Evolutionary conservation across 2,888 invertebrate genomes (phyloP).

Genomic region (Dysmachus trigonus): DNA sequence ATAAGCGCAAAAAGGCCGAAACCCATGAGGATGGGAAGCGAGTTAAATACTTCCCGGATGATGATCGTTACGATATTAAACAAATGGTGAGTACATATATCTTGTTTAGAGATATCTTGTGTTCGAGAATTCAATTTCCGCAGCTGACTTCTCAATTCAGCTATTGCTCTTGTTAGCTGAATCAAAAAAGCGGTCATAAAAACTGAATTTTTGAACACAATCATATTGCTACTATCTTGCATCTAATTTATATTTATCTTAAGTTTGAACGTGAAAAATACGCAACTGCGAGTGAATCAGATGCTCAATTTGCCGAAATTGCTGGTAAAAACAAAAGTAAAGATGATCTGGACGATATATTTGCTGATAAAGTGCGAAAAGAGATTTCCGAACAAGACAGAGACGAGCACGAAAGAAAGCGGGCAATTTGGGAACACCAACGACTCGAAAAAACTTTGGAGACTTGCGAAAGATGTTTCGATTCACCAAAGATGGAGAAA

Average conservation of each 20-base stretch:
- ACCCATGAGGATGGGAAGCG: slow-evolving; percentile 80
- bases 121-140: too few species aligned
- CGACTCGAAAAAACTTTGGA: slow-evolving; percentile 76
- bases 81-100: slow-evolving; percentile 72
- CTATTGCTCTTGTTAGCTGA: too few species aligned
- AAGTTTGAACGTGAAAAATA: slow-evolving; percentile 84
- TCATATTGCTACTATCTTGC: background rate
- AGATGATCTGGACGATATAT: slow-evolving; percentile 86
- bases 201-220: too few species aligned
- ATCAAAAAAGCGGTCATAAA: too few species aligned
- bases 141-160: too few species aligned
- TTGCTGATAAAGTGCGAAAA: slow-evolving; percentile 79
- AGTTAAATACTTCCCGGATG: slow-evolving; percentile 86
- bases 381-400: slow-evolving; percentile 71
- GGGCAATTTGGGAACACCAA: slow-evolving; percentile 79
- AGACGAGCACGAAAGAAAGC: slow-evolving; percentile 70
- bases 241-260: background rate
- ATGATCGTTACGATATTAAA: slow-evolving; percentile 85
- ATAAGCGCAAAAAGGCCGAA: slow-evolving; percentile 67
- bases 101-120: background rate
- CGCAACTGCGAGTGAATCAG: slow-evolving; percentile 80
- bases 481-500: slow-evolving; percentile 80
- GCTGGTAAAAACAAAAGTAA: slow-evolving; percentile 72
- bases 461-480: slow-evolving; percentile 84
- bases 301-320: slow-evolving; percentile 80